Conservation (phyloP, 2,888 invertebrate species). For the Trichopoda pennipes region DNA sequence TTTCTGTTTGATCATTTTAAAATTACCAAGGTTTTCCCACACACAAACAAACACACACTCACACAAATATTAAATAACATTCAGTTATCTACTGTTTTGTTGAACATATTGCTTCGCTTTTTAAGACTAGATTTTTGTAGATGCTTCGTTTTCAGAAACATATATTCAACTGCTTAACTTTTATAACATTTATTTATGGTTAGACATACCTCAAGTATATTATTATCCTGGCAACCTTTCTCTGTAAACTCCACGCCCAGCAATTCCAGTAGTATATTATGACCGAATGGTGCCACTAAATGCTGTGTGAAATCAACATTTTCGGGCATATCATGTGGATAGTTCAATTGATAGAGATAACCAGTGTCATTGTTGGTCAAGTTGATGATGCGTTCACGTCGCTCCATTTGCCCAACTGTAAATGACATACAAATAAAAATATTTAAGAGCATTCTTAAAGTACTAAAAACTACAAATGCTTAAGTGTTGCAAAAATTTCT, state of each 20-base stretch:
- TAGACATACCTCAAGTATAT: conserved; percentile 82
- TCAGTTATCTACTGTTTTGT: too few relatives aligned
- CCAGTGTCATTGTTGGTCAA: conserved; percentile 82
- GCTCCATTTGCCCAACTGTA: conserved; percentile 77
- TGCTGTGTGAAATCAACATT: conserved; percentile 83
- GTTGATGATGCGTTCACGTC: conserved; percentile 81
- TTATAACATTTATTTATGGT: conserved; percentile 2
- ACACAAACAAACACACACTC: too few relatives aligned
- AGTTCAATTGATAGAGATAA: conserved; percentile 83
- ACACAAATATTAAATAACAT: too few relatives aligned
- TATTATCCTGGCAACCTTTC: conserved; percentile 81
- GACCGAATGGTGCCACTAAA: conserved; percentile 83
- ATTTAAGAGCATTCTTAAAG: not conserved
- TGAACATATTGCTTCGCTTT: not conserved
- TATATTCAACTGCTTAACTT: not conserved
- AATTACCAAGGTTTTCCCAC: not conserved
- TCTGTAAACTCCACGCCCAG: conserved; percentile 81
- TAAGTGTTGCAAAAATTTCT: not conserved
- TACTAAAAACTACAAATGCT: not conserved
- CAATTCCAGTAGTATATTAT: conserved; percentile 82
- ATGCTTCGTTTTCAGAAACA: not conserved
- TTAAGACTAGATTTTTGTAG: not conserved
- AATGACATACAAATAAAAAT: conserved; percentile 5
- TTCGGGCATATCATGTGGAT: conserved; percentile 82
- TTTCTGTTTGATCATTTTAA: not conserved